These are phyloP conservation scores for Aphelocoma coerulescens DNA, from an alignment of 2,113 vertebrate species.

Conservation along the genomic window DNA sequence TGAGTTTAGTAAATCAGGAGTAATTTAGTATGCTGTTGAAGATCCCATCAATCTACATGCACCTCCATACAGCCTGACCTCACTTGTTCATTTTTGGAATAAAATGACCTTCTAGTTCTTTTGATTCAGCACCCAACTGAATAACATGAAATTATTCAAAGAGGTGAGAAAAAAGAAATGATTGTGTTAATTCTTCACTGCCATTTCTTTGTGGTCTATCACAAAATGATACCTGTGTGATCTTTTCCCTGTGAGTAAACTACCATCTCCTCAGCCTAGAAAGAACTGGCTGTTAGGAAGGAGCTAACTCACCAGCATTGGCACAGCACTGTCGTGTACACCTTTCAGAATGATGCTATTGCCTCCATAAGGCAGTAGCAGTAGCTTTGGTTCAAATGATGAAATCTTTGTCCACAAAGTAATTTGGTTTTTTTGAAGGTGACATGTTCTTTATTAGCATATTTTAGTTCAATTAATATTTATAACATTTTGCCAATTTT, in stretches of 20 bases:
- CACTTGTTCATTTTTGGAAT: neutral
- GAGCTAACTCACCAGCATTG: neutral
- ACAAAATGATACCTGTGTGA: neutral
- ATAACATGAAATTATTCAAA: neutral
- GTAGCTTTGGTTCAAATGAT: neutral
- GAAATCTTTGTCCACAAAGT: neutral
- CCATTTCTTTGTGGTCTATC: neutral
- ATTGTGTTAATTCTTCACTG: neutral
- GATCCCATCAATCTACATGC: neutral
- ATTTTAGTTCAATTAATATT: conserved; percentile 46
- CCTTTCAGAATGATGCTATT: neutral
- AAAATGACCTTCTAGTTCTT: neutral
- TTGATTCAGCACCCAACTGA: neutral
- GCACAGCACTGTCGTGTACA: neutral
- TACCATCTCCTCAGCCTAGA: neutral
- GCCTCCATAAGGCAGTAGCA: neutral
- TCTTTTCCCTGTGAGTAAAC: neutral
- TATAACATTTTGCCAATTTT: neutral
- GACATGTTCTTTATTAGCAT: conserved; percentile 12
- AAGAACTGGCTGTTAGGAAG: neutral
- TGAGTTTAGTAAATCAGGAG: neutral
- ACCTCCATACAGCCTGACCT: neutral
- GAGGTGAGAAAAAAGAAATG: neutral
- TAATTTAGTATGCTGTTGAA: neutral
- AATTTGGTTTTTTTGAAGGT: neutral